A percentile compares a stretch with the other conserved stretches of the same genome.
Evolutionary conservation across 1,140 invertebrate species (phyloP).

Genomic region (Ceratosolen fusciceps): DNA sequence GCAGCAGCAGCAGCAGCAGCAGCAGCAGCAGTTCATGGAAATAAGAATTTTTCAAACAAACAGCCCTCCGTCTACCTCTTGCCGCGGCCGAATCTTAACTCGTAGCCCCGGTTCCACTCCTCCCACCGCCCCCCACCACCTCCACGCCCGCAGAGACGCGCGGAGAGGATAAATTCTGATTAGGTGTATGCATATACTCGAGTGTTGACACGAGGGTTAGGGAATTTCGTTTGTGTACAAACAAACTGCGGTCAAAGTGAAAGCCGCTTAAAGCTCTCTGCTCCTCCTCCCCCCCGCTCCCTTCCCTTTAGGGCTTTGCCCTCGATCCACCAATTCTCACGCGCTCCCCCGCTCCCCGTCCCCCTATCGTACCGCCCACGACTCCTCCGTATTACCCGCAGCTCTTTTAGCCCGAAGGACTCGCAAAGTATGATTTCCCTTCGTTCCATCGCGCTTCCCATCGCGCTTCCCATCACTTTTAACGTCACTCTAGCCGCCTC

Average conservation of each 20-base stretch:
- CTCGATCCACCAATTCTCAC: not conserved
- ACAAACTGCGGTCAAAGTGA: slow-evolving; percentile 24
- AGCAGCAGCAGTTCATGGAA: too few relatives aligned
- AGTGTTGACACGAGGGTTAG: slow-evolving; percentile 33
- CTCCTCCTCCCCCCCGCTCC: too few relatives aligned
- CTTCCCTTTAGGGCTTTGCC: too few relatives aligned
- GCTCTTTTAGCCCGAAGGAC: too few relatives aligned
- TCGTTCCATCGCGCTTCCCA: not conserved
- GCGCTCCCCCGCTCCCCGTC: not conserved
- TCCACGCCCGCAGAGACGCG: not conserved
- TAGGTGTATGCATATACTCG: slow-evolving; percentile 37
- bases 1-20: too few relatives aligned
- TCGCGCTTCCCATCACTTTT: not conserved
- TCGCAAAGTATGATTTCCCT: not conserved
- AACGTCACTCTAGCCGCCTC: not conserved
- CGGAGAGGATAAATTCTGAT: slow-evolving; percentile 39
- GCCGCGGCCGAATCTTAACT: too few relatives aligned
- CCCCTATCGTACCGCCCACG: too few relatives aligned
- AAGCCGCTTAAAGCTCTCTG: slow-evolving; percentile 20
- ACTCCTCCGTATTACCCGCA: too few relatives aligned
- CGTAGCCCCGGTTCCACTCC: too few relatives aligned
- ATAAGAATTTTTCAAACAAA: too few relatives aligned
- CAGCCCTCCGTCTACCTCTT: too few relatives aligned
- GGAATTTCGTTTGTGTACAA: not conserved
- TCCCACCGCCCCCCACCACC: too few relatives aligned